phyloP scores from a whole-genome alignment of 2,888 invertebrate species.

The Galerucella calmariensis region DNA sequence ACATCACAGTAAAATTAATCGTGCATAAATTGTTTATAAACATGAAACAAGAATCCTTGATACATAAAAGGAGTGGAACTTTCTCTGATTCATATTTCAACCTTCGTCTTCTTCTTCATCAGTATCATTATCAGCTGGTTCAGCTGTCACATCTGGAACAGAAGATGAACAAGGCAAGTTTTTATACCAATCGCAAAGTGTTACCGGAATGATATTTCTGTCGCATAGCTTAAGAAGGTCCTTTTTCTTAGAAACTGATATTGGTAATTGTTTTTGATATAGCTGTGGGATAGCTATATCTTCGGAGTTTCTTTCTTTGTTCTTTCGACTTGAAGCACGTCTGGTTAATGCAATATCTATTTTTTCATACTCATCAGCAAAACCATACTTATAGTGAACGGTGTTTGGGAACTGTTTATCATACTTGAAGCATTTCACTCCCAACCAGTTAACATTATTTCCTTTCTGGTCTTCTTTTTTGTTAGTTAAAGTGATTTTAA shows the following conservation, averaged over 20 bases:
- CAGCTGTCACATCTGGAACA: constrained; percentile 3
- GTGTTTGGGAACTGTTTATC: constrained; percentile 26
- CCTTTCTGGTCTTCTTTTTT: constrained; percentile 21
- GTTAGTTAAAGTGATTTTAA: constrained; percentile 6
- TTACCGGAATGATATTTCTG: not conserved
- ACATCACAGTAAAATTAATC: no score
- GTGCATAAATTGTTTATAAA: not conserved
- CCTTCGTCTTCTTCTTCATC: constrained; percentile 10
- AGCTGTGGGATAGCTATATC: constrained; percentile 21
- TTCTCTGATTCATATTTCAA: not conserved
- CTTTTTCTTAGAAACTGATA: constrained; percentile 13
- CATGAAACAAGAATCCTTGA: not conserved
- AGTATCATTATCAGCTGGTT: constrained; percentile 22
- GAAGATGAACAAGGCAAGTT: not conserved
- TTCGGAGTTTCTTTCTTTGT: constrained; percentile 10
- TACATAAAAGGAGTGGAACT: not conserved
- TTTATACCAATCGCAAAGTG: not conserved
- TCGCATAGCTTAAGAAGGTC: constrained; percentile 19
- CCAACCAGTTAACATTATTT: constrained; percentile 28
- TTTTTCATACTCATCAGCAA: constrained; percentile 19
- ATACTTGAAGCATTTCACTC: constrained; percentile 26
- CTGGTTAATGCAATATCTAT: constrained; percentile 23
- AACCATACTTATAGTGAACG: constrained; percentile 25
- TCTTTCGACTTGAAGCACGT: constrained; percentile 13
- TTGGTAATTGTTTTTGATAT: constrained; percentile 22